A percentile compares a stretch with the other conserved stretches of the same genome.
These are phyloP conservation scores for Halcyon senegalensis DNA, from an alignment of 2,113 vertebrate species.

Conservation along the genomic window DNA sequence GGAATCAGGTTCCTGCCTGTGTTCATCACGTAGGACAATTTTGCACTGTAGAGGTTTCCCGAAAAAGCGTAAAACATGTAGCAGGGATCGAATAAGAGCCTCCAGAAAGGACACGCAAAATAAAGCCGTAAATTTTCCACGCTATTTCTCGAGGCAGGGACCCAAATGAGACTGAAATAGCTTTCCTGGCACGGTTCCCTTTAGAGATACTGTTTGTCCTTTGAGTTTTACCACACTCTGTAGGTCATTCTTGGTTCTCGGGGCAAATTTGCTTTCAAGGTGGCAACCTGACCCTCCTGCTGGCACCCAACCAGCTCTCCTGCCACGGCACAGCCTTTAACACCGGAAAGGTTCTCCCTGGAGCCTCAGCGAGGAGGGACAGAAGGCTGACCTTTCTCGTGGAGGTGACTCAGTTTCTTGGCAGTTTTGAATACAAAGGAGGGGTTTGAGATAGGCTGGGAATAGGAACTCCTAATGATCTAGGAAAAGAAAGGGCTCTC, in stretches of 20 bases:
- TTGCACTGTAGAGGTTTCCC: not conserved
- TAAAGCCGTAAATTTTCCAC: not conserved
- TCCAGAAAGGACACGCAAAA: not conserved
- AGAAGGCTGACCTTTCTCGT: not conserved
- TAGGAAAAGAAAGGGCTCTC: not conserved
- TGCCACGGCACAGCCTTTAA: not conserved
- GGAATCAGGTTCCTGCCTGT: not conserved
- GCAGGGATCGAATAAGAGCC: not conserved
- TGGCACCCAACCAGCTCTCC: constrained; percentile 9
- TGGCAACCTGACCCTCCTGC: not conserved
- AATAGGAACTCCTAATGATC: not conserved
- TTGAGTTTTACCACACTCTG: not conserved
- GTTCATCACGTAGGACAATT: not conserved
- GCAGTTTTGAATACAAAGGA: not conserved
- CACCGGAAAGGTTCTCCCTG: not conserved
- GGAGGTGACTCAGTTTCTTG: not conserved
- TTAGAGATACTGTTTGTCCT: not conserved
- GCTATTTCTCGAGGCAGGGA: not conserved
- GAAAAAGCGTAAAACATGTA: not conserved
- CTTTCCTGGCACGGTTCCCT: constrained; percentile 4
- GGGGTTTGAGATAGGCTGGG: not conserved
- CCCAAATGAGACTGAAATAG: not conserved
- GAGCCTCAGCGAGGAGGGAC: not conserved
- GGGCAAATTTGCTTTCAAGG: constrained; percentile 46
- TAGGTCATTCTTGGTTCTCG: constrained; percentile 5